Conservation (phyloP, 2,113 vertebrate species). For the Microcebus griseorufus region DNA sequence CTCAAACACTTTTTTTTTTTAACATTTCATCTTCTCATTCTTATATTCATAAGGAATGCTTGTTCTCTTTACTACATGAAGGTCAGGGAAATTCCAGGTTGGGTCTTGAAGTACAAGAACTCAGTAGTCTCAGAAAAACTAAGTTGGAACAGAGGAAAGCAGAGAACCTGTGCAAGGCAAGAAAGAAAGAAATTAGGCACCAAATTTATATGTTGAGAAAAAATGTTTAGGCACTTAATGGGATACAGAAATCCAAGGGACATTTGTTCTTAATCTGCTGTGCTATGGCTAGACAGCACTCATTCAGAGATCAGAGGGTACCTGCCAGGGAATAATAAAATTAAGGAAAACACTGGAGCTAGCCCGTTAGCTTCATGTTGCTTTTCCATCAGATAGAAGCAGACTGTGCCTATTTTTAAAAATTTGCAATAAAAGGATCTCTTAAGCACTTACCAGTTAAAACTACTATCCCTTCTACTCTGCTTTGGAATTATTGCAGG, state of each 20-base stretch:
- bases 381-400: not conserved
- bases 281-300: not conserved
- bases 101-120: not conserved
- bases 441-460: not conserved
- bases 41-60: conserved; percentile 5
- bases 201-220: not conserved
- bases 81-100: not conserved
- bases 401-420: not conserved
- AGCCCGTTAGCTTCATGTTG: not conserved
- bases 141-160: not conserved
- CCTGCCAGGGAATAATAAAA: not conserved
- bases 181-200: not conserved
- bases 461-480: not conserved
- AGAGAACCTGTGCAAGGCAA: not conserved
- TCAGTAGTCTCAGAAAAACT: not conserved
- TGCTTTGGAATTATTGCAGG: not conserved
- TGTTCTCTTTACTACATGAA: not conserved
- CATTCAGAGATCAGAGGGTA: not conserved
- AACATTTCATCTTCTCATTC: conserved; percentile 11
- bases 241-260: not conserved
- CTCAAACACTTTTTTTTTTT: not conserved
- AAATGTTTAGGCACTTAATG: not conserved
- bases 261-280: not conserved
- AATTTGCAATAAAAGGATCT: not conserved
- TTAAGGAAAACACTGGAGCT: not conserved